Evolutionary conservation across 35 echinoderm and acorn worm species (phyloP), one percentile per base, ranked within the genome.

Genomic region (Amphiura filiformis): DNA sequence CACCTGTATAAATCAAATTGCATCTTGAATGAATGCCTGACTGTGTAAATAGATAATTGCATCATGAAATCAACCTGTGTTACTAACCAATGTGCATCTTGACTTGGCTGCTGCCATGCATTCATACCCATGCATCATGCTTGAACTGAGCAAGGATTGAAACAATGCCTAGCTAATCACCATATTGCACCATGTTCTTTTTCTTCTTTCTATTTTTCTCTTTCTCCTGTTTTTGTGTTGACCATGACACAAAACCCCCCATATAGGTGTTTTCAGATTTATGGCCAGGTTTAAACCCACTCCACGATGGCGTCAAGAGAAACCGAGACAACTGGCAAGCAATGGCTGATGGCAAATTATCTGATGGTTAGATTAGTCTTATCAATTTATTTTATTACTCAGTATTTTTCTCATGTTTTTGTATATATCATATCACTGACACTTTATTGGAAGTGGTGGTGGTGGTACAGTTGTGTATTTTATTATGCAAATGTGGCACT

Each of bases 281-380:
- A 31, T 97, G 95, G 95, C 91, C 95, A 34, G 95, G 89, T 34
- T 83, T 93, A 36, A 76, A 70, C 49, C 95, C 95, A 52, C 91
- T 97, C 15, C 76, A 82, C 75, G 84, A 80, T 31, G 95, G 95
- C 49, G 88, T 93, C 40, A 83, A 91, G 82, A 88, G 91, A 80
- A 97, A 97, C 91, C 91, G 95, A 70, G 81, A 84, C 70, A 97
- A 97, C 86, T 97, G 95, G 95, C 91, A 93, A 84, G 83, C 95
- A 65, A 65, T 97, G 87, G 76, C 91, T 41, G 95, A 97, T 41
- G 95, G 88, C 34, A 83, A 82, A 89, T 82, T 88, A 65, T 84
- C 91, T 47, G 91, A 97, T 93, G 95, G 95, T 97, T 97, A 93
- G 95, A 31, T 65, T 81, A 36, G 52, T 75, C 84, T 81, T 35